These are phyloP conservation scores for Fundulus diaphanus DNA, from an alignment of 2,797 vertebrate genomes.

Conservation along the genomic window DNA sequence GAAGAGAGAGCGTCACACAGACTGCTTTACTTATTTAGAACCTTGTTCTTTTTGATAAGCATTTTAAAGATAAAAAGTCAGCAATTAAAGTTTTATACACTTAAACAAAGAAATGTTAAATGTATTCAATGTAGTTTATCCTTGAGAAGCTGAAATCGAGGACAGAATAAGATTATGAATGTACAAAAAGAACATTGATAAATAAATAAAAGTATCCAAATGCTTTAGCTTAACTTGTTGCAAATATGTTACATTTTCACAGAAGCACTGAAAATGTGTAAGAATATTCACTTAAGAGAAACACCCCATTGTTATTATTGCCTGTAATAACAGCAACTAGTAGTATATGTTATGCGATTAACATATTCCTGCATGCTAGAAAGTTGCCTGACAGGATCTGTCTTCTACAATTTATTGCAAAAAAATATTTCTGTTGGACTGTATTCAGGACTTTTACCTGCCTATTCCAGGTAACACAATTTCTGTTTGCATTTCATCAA, in stretches of 20 bases:
- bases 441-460: not conserved
- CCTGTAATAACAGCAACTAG: not conserved
- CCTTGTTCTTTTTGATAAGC: conserved; percentile 1
- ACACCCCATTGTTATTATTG: not conserved
- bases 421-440: not conserved
- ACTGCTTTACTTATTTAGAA: conserved; percentile 27
- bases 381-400: not conserved
- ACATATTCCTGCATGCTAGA: not conserved
- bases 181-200: not conserved
- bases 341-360: not conserved
- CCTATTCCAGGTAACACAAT: not conserved
- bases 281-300: not conserved
- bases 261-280: not conserved
- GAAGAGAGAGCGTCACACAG: conserved; percentile 7
- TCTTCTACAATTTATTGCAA: not conserved
- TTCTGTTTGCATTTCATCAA: not conserved
- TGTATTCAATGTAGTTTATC: not conserved
- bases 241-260: not conserved
- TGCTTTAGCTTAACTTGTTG: not conserved
- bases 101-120: not conserved
- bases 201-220: not conserved
- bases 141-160: not conserved
- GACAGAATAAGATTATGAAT: not conserved
- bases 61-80: conserved; percentile 1
- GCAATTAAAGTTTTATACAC: conserved; percentile 4